These are phyloP conservation scores for Hyposoter dolosus DNA, from an alignment of 2,888 invertebrate genomes.

Conservation along the genomic window DNA sequence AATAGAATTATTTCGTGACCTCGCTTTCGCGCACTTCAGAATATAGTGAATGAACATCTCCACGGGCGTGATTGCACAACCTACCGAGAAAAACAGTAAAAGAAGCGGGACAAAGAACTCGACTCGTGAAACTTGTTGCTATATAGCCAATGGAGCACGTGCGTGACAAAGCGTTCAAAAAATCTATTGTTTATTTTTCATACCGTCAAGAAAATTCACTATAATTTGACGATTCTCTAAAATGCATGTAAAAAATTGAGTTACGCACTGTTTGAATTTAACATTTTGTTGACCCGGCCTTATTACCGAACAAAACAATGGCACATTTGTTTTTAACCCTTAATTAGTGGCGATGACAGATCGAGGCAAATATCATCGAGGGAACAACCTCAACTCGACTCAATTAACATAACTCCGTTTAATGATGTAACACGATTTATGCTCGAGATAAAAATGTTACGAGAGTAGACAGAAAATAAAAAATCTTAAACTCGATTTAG, in stretches of 20 bases:
- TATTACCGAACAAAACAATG: background rate
- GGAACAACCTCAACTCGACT: background rate
- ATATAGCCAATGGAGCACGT: background rate
- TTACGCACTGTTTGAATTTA: background rate
- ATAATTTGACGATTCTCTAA: background rate
- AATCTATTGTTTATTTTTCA: background rate
- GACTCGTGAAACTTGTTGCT: background rate
- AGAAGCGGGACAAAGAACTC: slow-evolving; percentile 20
- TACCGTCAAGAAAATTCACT: background rate
- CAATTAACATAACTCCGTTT: background rate
- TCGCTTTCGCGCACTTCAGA: slow-evolving; percentile 8
- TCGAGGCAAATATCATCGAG: slow-evolving; percentile 7
- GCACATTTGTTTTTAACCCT: slow-evolving; percentile 9
- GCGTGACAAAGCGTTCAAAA: background rate
- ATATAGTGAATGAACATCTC: slow-evolving; percentile 15
- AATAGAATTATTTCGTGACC: slow-evolving; percentile 6
- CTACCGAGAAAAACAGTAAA: slow-evolving; percentile 1
- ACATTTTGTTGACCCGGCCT: background rate
- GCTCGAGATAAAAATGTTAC: slow-evolving; percentile 3
- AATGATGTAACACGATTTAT: background rate
- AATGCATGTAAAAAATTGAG: background rate
- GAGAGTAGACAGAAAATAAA: background rate
- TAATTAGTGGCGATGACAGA: slow-evolving; percentile 17
- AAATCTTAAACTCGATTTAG: background rate
- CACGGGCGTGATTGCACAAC: slow-evolving; percentile 9